These are phyloP conservation scores for Chrysolina haemoptera DNA, from an alignment of 2,888 invertebrate species.

Conservation along the genomic window DNA sequence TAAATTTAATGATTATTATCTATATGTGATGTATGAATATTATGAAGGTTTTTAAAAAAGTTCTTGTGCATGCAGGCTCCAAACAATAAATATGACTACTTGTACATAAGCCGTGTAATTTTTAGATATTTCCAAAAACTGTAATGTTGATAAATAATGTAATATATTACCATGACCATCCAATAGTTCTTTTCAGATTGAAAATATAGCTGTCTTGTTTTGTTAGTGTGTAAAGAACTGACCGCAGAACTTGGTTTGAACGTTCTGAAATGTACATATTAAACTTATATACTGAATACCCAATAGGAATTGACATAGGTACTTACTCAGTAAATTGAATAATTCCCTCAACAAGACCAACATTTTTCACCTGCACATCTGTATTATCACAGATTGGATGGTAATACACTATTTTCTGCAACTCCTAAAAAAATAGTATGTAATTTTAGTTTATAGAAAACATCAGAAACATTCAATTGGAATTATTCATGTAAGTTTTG, in stretches of 20 bases:
- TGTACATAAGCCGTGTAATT: too few relatives aligned
- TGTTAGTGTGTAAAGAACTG: constrained; percentile 90
- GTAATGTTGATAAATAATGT: neutral
- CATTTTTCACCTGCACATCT: constrained; percentile 90
- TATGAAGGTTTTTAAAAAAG: too few relatives aligned
- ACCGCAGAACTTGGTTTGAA: constrained; percentile 85
- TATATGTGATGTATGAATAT: too few relatives aligned
- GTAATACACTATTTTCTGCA: constrained; percentile 90
- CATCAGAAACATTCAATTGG: too few relatives aligned
- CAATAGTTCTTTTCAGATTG: constrained; percentile 91
- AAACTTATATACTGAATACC: constrained; percentile 20
- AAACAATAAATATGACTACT: too few relatives aligned
- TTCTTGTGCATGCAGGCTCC: too few relatives aligned
- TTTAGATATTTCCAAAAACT: too few relatives aligned
- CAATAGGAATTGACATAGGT: neutral
- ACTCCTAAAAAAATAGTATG: constrained; percentile 76
- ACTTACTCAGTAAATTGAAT: constrained; percentile 94
- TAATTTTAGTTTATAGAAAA: too few relatives aligned
- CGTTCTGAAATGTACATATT: constrained; percentile 73
- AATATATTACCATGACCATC: constrained; percentile 84
- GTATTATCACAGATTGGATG: constrained; percentile 83
- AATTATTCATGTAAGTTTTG: too few relatives aligned
- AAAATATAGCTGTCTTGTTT: constrained; percentile 88
- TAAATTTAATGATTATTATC: too few relatives aligned
- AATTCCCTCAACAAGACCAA: constrained; percentile 96